These are phyloP conservation scores for Drosophila mayri DNA, from an alignment of 1,140 invertebrate species.

Conservation along the genomic window DNA sequence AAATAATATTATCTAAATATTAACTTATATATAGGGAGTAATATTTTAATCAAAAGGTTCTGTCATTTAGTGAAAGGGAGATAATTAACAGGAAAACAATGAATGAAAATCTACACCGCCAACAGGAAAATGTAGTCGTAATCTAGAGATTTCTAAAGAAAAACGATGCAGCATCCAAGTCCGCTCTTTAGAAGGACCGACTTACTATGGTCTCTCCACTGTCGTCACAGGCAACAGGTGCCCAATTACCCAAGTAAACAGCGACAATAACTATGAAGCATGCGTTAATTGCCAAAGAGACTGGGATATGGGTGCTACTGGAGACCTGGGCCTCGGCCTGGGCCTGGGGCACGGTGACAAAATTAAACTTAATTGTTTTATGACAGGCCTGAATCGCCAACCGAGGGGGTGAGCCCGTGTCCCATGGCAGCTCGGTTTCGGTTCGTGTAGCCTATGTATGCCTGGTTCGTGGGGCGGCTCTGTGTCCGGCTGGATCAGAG, in stretches of 20 bases:
- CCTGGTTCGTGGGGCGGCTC: slow-evolving; percentile 15
- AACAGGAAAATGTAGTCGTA: slow-evolving; percentile 2
- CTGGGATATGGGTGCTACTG: slow-evolving; percentile 24
- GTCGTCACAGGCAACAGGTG: slow-evolving; percentile 72
- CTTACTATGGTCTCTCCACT: slow-evolving; percentile 14
- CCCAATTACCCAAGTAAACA: slow-evolving; percentile 61
- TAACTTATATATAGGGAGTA: too few species aligned
- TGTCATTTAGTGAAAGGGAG: too few species aligned
- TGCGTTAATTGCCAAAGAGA: slow-evolving; percentile 68
- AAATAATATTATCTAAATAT: background rate
- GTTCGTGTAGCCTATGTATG: slow-evolving; percentile 46
- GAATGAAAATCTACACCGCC: slow-evolving; percentile 8
- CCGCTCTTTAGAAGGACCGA: slow-evolving; percentile 25
- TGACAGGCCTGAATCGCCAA: slow-evolving; percentile 64
- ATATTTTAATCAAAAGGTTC: background rate
- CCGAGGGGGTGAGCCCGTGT: slow-evolving; percentile 27
- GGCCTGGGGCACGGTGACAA: slow-evolving; percentile 70
- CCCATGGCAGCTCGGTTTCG: slow-evolving; percentile 23
- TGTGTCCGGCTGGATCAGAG: slow-evolving; percentile 22
- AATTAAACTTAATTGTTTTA: slow-evolving; percentile 84
- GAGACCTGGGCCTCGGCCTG: slow-evolving; percentile 26
- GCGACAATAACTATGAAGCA: slow-evolving; percentile 61
- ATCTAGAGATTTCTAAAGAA: slow-evolving; percentile 5
- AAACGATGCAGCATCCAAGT: slow-evolving; percentile 45
- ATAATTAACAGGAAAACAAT: background rate